Percentiles rank a stretch among this genome's conserved stretches.
Evolutionary conservation across 2,113 vertebrate genomes (phyloP).

Genomic region (Tricholaema leucomelas): DNA sequence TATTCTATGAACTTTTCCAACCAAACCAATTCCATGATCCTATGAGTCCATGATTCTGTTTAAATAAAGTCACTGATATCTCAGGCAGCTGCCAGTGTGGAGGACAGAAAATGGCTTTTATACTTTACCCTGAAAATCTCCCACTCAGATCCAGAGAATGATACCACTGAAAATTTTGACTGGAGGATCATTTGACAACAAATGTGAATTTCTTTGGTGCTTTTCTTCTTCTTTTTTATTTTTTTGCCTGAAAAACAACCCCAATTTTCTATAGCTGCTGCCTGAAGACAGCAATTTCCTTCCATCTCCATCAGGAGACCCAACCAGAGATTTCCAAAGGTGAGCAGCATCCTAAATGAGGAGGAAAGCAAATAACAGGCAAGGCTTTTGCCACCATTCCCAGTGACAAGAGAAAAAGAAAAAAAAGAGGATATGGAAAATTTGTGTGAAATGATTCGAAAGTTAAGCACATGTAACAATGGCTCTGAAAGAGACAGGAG

Average conservation of each 20-base stretch:
- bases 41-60: neutral
- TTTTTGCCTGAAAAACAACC: neutral
- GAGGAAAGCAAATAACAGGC: neutral
- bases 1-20: too few species aligned
- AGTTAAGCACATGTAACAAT: neutral
- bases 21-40: too few species aligned
- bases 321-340: neutral
- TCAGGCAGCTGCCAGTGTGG: neutral
- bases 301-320: neutral
- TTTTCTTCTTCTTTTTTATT: neutral
- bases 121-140: neutral
- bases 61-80: neutral
- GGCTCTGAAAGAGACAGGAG: neutral
- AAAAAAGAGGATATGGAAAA: neutral
- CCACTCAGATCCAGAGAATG: neutral
- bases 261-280: neutral
- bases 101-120: neutral
- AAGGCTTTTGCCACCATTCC: neutral
- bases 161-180: neutral
- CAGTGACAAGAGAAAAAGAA: neutral
- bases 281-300: neutral
- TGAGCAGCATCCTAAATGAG: neutral
- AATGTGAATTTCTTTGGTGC: neutral
- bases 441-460: neutral
- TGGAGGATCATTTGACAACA: neutral